These are phyloP conservation scores for Semotilus atromaculatus DNA, from an alignment of 2,797 vertebrate species.

Conservation along the genomic window DNA sequence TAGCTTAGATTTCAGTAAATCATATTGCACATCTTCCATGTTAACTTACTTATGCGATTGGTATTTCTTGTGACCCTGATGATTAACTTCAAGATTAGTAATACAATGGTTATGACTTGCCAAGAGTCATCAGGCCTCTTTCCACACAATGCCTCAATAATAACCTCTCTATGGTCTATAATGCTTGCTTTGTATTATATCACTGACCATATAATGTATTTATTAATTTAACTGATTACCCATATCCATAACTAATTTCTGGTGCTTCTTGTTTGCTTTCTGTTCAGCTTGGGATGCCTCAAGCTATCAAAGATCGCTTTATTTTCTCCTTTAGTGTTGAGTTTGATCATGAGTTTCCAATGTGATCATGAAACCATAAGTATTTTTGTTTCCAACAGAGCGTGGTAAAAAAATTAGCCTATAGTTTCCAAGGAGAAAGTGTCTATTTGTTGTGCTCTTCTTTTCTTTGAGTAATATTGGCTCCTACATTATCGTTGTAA, in stretches of 20 bases:
- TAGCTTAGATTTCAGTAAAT: slow-evolving; percentile 18
- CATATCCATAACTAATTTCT: slow-evolving; percentile 1
- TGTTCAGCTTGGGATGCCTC: background rate
- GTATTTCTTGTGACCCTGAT: slow-evolving; percentile 26
- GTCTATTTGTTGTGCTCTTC: background rate
- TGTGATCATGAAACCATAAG: slow-evolving; percentile 36
- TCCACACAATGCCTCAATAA: background rate
- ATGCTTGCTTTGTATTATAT: slow-evolving; percentile 27
- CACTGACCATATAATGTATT: background rate
- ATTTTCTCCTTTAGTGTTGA: background rate
- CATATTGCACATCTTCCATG: background rate
- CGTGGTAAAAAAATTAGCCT: background rate
- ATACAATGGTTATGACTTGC: slow-evolving; percentile 15
- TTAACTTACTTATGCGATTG: slow-evolving; percentile 22
- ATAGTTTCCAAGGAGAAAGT: background rate
- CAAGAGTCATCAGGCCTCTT: background rate
- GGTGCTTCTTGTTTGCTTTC: background rate
- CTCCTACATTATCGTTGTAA: background rate
- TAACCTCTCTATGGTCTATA: background rate
- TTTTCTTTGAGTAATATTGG: background rate
- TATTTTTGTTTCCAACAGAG: background rate
- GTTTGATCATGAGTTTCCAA: slow-evolving; percentile 45
- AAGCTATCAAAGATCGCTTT: background rate
- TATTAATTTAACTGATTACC: background rate
- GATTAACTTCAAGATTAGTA: slow-evolving; percentile 30